Base-by-base conservation (phyloP, 2,113 vertebrate genomes). In the Patagioenas fasciata region DNA sequence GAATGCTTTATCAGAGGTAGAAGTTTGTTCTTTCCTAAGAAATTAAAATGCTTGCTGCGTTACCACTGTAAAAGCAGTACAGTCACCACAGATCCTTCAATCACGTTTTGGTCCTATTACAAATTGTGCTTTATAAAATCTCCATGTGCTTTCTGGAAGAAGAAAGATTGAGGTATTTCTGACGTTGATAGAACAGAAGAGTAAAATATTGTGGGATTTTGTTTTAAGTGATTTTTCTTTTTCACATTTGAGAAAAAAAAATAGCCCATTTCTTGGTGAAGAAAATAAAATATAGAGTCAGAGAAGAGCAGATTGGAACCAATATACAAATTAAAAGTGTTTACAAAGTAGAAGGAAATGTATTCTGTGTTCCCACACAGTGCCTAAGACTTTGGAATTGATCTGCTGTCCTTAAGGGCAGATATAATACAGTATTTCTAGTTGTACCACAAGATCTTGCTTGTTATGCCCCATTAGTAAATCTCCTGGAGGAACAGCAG, bases 1-100 rank as follows among this genome's bases (percentile, higher is more conserved):
- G 99, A 78, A 99, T 99, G 99, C 98, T 99, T 71, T 99, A 98
- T 98, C 99, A 99, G 97, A 99, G 99, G 99, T 99, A 96, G 73
- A 29, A 16, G 11, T 44, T 69, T 54, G 14, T 81, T 75, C 48
- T 86, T 78, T 82, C 38, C 26, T n/a, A 56, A n/a, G 62, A 62
- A 26, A 86, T 71, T 64, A 42, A 85, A 83, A 75, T 53, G 19
- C 11, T 70, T 80, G 26, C 19, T 67, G 31, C 80, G 31, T 57
- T 93, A 85, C 21, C 36, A 23, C 56, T 56, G 10, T 47, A 77
- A 48, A 60, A 85, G 16, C 50, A 38, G 11, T 64, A n/a, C 6
- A 54, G 9, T 69, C 67, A 38, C 29, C 56, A 44, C 20, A 61
- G 40, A 75, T 64, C 32, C 24, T 26, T 79, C 1, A 4, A 13